Conservation (phyloP, 2,113 vertebrate genomes). For the Pelodiscus sinensis region DNA sequence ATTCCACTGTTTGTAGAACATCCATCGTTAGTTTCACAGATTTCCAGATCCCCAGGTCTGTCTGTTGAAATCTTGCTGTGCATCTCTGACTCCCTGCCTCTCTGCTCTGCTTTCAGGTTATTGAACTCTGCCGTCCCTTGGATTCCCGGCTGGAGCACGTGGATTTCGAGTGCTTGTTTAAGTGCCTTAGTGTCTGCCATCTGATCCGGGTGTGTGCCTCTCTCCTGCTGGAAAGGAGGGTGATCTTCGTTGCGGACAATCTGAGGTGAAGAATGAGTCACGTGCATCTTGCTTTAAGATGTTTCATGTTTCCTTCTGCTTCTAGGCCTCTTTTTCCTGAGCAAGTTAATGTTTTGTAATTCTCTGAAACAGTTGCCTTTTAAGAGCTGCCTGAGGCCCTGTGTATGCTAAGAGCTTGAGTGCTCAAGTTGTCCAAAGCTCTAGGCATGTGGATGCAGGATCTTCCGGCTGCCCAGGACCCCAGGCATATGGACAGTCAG, state of each 20-base stretch:
- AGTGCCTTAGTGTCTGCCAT: constrained; percentile 87
- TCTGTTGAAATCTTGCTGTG: not conserved
- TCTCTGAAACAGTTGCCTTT: not conserved
- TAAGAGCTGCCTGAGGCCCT: not conserved
- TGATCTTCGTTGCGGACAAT: constrained; percentile 96
- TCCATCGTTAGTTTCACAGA: not conserved
- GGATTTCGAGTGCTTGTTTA: constrained; percentile 93
- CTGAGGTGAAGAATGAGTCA: constrained; percentile 82
- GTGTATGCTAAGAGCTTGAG: not conserved
- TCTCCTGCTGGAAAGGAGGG: constrained; percentile 93
- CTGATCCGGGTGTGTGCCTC: constrained; percentile 92
- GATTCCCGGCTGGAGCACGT: constrained; percentile 96
- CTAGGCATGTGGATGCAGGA: not conserved
- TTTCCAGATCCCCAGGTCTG: rapidly evolving
- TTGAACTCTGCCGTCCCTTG: constrained; percentile 91
- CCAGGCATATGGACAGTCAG: not conserved
- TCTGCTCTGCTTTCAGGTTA: constrained; percentile 78
- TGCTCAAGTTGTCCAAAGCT: not conserved
- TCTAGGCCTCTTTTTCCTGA: not conserved
- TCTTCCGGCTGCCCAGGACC: not conserved
- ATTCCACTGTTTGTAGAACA: not conserved
- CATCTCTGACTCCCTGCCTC: not conserved
- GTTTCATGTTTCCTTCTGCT: rapidly evolving
- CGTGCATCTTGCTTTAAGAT: not conserved
- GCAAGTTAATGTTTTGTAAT: not conserved